Base-by-base conservation (phyloP, 2,113 vertebrate genomes). In the Perca schrenkii region DNA sequence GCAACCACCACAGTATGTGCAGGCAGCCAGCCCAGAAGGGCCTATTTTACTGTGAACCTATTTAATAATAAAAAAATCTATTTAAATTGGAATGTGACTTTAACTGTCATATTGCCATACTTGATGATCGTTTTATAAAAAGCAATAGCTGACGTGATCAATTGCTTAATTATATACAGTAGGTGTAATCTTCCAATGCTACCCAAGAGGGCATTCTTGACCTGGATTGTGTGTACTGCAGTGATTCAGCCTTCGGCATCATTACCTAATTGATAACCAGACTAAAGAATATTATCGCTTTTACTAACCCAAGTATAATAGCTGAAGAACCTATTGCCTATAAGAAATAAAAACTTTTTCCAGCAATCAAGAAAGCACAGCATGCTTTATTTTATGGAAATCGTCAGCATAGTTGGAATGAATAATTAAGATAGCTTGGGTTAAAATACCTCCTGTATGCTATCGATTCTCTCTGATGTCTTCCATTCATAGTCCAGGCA, bases 121-220 rank as follows among this genome's bases (percentile, higher is more conserved):
- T 43, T 43, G 40, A 43, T 43, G 10, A 43, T 43, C 40, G 2
- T 43, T 43, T 43, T 43, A 11, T 10, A 43, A 43, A 43, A 43
- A 43, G 40, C 40, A 43, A 43, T 43, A 43, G 40, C 10, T 10
- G 40, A 43, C 40, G 40, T 43, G 40, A 43, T 43, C 40, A 11
- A 43, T 43, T 43, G 40, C 40, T 43, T 43, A 43, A 43, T 43
- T 43, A 16, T 17, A 50, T 50, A 17, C 16, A 50, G 21, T 62
- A 74, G 73, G 52, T 80, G 58, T 83, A 81, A 83, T 81, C 83
- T 79, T 80, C 62, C 58, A 62, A 28, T 82, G 76, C 75, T 66
- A 78, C 67, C 80, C 76, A 83, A 81, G 60, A 77, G 76, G 76
- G 50, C 71, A 81, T 89, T 88, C 36, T 87, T 87, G 58, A 82